Evolutionary conservation across 2,113 vertebrate species (phyloP), one percentile per base, ranked within the genome.

Genomic region (Leiothrix lutea): DNA sequence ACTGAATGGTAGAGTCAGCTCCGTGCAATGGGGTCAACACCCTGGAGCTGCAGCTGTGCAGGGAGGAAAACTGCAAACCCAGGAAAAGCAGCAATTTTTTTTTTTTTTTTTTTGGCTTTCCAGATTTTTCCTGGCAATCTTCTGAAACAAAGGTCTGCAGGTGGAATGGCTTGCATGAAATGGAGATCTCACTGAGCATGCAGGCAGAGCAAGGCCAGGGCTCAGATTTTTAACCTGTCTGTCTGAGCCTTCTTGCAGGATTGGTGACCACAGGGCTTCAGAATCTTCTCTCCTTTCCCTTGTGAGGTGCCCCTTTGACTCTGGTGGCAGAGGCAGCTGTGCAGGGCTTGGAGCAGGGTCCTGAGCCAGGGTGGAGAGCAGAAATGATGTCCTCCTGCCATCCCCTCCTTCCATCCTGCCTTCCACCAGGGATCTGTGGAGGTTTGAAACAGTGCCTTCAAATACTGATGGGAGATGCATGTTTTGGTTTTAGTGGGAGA

Each of bases 221-320:
- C 40, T 0, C 2, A 65, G 44, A 29, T 45, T 67, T 88, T 72
- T 40, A 57, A 13, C 11, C 23, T 45, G 17, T n/a, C 13, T 45
- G 17, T n/a, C 8, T 12, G 1, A 82, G 9, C 23, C 24, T 66
- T 75, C 42, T 50, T 38, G 51, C 24, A 31, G 35, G 24, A 19
- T 1, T 65, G 40, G 33, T 67, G 42, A 15, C 42, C 3, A 0
- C 0, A 1, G 9, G 20, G 5, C 40, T 75, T 45, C n/a, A 14
- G 17, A 53, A 22, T 19, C 31, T 75, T 69, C 47, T 60, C 11
- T 33, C 12, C 22, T 40, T 22, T 74, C 7, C 11, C 26, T 13
- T 0, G 1, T 0, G 1, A 36, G 26, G 21, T 75, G 8, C 2
- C 8, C 8, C n/a, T 71, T 80, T 38, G 45, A 8, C 28, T 60